Evolutionary conservation across 2,888 invertebrate genomes (phyloP), one percentile per base, ranked within the genome.

Genomic region (Campoplex nolae): DNA sequence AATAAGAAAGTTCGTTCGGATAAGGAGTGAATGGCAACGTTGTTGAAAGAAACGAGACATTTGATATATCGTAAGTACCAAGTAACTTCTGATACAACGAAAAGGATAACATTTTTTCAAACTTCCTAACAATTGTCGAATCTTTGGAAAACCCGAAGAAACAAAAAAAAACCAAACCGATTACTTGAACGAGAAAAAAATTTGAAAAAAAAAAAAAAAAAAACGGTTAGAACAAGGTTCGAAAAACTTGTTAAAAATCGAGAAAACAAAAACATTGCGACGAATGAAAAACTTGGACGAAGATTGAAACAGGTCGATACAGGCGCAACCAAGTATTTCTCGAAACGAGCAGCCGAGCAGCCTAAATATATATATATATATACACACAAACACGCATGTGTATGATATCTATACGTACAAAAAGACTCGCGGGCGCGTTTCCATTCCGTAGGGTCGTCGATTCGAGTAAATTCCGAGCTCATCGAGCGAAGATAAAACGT

Each of bases 401-500:
- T 32, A 56, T 18, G 54, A 42, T 56, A 65, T 75, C 76, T 45
- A 54, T 80, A 76, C 77, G 68, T 71, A 73, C 32, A 68, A 42
- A 83, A 74, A 81, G 65, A 85, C 74, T 84, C 83, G 83, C 67
- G 81, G 42, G 54, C 48, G 68, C 62, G 68, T 65, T 81, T 71
- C 78, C 65, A 70, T 79, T 70, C 73, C 84, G 42, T 87, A 88
- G 86, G 88, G 85, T 88, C 87, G 88, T 86, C 80, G 80, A 77
- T 83, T 80, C 68, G 86, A 54, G 76, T 80, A 71, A 67, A 78
- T 74, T 58, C 56, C 84, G 68, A 86, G 83, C 76, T 58, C 83
- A 78, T 82, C 68, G 62, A 42, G 87, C 80, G 87, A 87, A 78
- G 89, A 89, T 88, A 88, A 89, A 88, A 84, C 78, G 83, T 84